Conservation (phyloP, 2,888 invertebrate genomes). For the Pandemis corylana region DNA sequence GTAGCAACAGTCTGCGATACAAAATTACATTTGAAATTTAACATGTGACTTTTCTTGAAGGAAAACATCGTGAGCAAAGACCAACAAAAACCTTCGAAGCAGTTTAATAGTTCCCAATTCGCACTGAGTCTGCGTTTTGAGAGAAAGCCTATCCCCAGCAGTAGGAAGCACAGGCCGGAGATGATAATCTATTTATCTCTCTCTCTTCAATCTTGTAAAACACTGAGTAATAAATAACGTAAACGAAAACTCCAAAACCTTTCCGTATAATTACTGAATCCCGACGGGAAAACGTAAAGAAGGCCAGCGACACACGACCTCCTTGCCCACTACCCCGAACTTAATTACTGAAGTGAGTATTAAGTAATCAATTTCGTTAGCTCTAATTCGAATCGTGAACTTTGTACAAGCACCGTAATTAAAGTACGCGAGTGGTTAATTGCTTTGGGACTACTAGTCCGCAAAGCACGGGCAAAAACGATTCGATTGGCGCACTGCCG, state of each 20-base stretch:
- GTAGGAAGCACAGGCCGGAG: too few relatives aligned
- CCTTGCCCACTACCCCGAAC: constrained; percentile 26
- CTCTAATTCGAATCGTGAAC: constrained; percentile 53
- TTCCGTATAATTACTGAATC: constrained; percentile 25
- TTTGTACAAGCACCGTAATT: constrained; percentile 60
- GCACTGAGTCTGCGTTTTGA: too few relatives aligned
- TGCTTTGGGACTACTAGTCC: constrained; percentile 56
- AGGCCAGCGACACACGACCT: constrained; percentile 11
- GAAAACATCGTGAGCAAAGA: too few relatives aligned
- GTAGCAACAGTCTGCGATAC: too few relatives aligned
- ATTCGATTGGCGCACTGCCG: constrained; percentile 47
- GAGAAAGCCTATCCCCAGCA: too few relatives aligned
- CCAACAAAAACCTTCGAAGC: too few relatives aligned
- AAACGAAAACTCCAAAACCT: neutral
- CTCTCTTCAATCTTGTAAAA: neutral
- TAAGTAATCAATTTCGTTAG: constrained; percentile 57
- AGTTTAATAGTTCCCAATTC: too few relatives aligned
- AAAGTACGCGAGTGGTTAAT: constrained; percentile 59
- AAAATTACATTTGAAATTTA: too few relatives aligned
- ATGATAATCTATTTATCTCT: too few relatives aligned
- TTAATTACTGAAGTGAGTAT: constrained; percentile 42
- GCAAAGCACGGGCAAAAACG: constrained; percentile 56
- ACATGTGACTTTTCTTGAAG: too few relatives aligned
- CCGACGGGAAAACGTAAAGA: constrained; percentile 17
- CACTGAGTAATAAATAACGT: neutral